A percentile compares a stretch with the other conserved stretches of the same genome.
Conservation (phyloP, 2,888 invertebrate genomes). For the Drepanosiphum platanoidis region DNA sequence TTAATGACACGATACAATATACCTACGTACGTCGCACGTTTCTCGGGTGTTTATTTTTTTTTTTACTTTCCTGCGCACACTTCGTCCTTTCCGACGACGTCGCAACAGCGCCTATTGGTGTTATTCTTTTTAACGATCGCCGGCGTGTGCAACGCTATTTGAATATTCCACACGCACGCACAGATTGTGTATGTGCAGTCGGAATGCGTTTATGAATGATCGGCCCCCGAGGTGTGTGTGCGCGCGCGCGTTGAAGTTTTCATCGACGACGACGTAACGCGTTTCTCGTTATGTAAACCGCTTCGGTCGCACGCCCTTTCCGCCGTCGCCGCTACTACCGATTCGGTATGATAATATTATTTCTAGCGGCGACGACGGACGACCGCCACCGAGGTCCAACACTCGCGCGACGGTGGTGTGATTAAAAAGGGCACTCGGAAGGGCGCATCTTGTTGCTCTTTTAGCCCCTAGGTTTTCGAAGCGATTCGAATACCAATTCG, state of each 20-base stretch:
- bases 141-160: conserved; percentile 8
- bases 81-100: neutral
- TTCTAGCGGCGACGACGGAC: neutral
- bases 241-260: neutral
- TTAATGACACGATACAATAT: conserved; percentile 28
- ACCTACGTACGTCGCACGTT: neutral
- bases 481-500: too few species aligned
- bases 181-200: conserved; percentile 8
- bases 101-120: neutral
- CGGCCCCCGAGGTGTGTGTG: conserved; percentile 9
- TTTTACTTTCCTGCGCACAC: neutral
- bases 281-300: conserved; percentile 50
- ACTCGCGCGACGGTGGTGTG: neutral
- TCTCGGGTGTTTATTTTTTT: conserved; percentile 26
- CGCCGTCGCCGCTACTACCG: neutral
- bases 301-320: neutral
- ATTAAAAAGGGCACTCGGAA: too few species aligned
- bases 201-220: conserved; percentile 59
- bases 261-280: conserved; percentile 7
- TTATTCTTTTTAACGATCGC: conserved; percentile 39
- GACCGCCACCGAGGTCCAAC: neutral
- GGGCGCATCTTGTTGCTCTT: too few species aligned
- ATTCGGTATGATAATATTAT: neutral
- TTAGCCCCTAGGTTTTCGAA: too few species aligned
- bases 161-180: conserved; percentile 34